Percentiles rank a stretch among this genome's conserved stretches.
Conservation (phyloP, 2,113 vertebrate genomes). For the Trichomycterus rosablanca region DNA sequence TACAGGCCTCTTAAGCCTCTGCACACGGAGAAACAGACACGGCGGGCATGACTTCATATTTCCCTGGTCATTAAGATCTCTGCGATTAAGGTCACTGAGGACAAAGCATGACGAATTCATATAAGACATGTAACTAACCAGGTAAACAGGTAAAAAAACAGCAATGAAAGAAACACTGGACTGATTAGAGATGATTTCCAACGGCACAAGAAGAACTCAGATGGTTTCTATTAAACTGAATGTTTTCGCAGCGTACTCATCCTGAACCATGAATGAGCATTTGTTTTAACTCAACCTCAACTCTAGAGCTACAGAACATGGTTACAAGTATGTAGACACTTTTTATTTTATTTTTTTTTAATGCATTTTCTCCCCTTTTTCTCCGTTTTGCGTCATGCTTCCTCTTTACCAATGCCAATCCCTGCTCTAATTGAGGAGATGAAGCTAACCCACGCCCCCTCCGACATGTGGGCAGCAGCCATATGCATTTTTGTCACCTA, state of each 20-base stretch:
- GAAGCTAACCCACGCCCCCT: too few species aligned
- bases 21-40: constrained; percentile 24
- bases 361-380: too few species aligned
- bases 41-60: constrained; percentile 40
- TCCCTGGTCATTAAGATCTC: constrained; percentile 23
- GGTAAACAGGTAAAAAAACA: constrained; percentile 9
- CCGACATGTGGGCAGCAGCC: too few species aligned
- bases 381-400: too few species aligned
- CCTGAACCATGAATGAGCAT: constrained; percentile 19
- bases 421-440: too few species aligned
- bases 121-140: constrained; percentile 14
- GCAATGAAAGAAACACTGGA: constrained; percentile 17
- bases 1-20: constrained; percentile 32
- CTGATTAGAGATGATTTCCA: constrained; percentile 36
- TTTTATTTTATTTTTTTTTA: too few species aligned
- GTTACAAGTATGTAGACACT: too few species aligned
- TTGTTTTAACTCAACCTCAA: constrained; percentile 26
- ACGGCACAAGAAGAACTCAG: constrained; percentile 28
- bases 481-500: too few species aligned
- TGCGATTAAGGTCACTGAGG: constrained; percentile 8
- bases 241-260: constrained; percentile 19
- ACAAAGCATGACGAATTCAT: background rate
- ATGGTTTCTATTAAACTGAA: constrained; percentile 32
- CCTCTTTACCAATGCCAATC: too few species aligned
- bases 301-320: too few species aligned